Percentiles rank a stretch among this genome's conserved stretches.
Evolutionary conservation across 1,140 invertebrate genomes (phyloP).

Genomic region (Lithobius niger): DNA sequence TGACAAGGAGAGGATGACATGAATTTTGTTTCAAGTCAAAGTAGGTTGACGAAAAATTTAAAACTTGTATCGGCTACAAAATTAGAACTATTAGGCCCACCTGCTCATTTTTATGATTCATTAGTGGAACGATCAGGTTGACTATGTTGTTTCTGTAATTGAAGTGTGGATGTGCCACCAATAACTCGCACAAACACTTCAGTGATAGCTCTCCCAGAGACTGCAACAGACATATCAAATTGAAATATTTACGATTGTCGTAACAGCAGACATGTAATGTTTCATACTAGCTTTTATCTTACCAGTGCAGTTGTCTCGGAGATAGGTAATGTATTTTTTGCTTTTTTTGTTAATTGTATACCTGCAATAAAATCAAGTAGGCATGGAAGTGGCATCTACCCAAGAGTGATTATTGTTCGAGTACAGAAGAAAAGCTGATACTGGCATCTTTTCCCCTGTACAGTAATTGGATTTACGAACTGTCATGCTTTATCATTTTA

Average conservation of each 20-base stretch:
- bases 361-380: too few relatives aligned
- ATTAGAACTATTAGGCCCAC: constrained; percentile 41
- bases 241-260: not conserved
- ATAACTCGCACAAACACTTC: constrained; percentile 61
- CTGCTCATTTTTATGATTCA: constrained; percentile 46
- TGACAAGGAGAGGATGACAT: not conserved
- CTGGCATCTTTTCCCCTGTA: too few relatives aligned
- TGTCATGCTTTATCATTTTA: too few relatives aligned
- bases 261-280: not conserved
- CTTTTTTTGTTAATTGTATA: too few relatives aligned
- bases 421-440: too few relatives aligned
- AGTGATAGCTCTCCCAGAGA: constrained; percentile 51
- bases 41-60: not conserved
- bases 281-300: not conserved
- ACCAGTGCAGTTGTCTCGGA: too few relatives aligned
- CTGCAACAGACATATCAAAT: not conserved
- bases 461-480: too few relatives aligned
- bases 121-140: constrained; percentile 60
- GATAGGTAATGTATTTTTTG: too few relatives aligned
- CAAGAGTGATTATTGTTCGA: too few relatives aligned
- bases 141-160: constrained; percentile 83
- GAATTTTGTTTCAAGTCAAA: not conserved
- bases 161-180: constrained; percentile 72
- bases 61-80: not conserved
- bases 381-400: too few relatives aligned